Evolutionary conservation across 2,113 vertebrate species (phyloP).

Genomic region (western clawed frog (Xenopus tropicalis)): DNA sequence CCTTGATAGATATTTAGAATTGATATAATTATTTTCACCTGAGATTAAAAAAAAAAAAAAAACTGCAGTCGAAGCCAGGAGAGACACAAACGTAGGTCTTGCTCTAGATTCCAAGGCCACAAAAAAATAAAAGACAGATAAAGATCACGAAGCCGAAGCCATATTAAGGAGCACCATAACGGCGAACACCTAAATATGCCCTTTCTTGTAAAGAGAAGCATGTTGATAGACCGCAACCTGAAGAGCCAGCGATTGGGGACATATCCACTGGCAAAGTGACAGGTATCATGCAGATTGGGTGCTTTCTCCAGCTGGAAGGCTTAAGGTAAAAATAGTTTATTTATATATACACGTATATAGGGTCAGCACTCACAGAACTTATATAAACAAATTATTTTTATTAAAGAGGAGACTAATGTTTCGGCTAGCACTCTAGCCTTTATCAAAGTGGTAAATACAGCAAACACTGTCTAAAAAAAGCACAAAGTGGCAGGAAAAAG

Average conservation of each 20-base stretch:
- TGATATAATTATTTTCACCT: slow-evolving; percentile 41
- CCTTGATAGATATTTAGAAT: too few species aligned
- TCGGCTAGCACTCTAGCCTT: too few species aligned
- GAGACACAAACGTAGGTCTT: slow-evolving; percentile 66
- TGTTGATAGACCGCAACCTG: slow-evolving; percentile 86
- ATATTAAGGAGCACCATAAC: slow-evolving; percentile 65
- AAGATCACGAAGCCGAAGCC: slow-evolving; percentile 75
- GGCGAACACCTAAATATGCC: slow-evolving; percentile 55
- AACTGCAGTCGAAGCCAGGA: slow-evolving; percentile 66
- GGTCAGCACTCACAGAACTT: too few species aligned
- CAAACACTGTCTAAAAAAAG: too few species aligned
- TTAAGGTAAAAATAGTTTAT: slow-evolving; percentile 83
- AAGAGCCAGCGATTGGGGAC: slow-evolving; percentile 91
- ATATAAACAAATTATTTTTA: too few species aligned
- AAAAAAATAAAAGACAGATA: slow-evolving; percentile 64
- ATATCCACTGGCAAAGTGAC: slow-evolving; percentile 97
- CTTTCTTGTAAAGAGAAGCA: slow-evolving; percentile 93
- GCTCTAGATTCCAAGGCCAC: slow-evolving; percentile 74
- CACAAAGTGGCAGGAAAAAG: too few species aligned
- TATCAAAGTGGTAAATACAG: too few species aligned
- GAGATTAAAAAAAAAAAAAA: slow-evolving; percentile 71
- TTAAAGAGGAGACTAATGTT: too few species aligned
- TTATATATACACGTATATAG: too few species aligned
- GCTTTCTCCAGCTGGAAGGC: slow-evolving; percentile 96
- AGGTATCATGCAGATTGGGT: slow-evolving; percentile 98